Evolutionary conservation across 2,797 vertebrate genomes (phyloP), one percentile per base, ranked within the genome.

Genomic region (Lagodon rhomboides): DNA sequence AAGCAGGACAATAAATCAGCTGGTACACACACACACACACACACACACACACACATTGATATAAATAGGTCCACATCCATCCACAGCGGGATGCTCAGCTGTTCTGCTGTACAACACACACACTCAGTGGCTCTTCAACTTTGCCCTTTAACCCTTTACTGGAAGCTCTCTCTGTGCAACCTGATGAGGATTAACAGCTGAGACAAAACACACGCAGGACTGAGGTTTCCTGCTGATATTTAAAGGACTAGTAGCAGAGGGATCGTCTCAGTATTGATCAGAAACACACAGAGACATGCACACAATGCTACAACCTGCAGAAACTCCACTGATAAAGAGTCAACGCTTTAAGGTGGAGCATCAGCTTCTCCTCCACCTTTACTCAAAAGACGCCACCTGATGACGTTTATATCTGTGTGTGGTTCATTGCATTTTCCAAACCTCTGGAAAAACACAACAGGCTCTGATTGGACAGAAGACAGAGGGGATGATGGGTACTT

Each of bases 401-500:
- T 34, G 30, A 34, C 30, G 30, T 34, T 5, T 34, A 12, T 12
- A 44, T 73, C 43, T 61, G 18, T 81, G 75, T 74, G 30, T 58
- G 85, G 80, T 75, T 86, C 84, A 77, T 64, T 85, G 82, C 69
- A 34, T 38, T 60, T 65, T 11, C 25, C 11, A 50, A 22, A n/a
- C 11, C 25, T 34, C 22, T 58, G 43, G 22, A 5, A 20, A 20
- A 60, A n/a, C 50, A 49, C 44, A 34, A 41, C 9, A 53, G 22
- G 17, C 41, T 10, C 10, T 17, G 53, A 58, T 13, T 25, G 38
- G 64, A 50, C 18, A 66, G 58, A 16, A 54, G 22, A 46, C 25
- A 64, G 22, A 82, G 8, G 3, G 69, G 23, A 61, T 27, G 62
- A 60, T 77, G 74, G 79, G 79, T 96, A 96, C 95, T 96, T 90